Base-by-base conservation (phyloP, 2,888 invertebrate species). In the Machimus atricapillus region DNA sequence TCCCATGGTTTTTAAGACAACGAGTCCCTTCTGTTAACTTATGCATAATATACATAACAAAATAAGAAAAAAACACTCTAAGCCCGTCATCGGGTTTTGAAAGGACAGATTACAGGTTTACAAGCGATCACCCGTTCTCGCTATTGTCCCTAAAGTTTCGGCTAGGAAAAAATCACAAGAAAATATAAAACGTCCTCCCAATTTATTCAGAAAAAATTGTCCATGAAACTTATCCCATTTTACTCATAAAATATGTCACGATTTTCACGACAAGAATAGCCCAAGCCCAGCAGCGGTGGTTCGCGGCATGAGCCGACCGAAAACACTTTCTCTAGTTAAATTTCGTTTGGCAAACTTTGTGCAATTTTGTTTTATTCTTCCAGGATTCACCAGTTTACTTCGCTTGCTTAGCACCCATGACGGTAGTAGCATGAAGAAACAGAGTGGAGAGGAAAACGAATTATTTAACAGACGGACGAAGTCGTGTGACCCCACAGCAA, bases 301-400 rank as follows among this genome's bases (percentile, higher is more conserved):
- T 52, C 52, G 52, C 52, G n/a, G n/a, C 52, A n/a, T n/a, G n/a
- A 52, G 7, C 19, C n/a, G 56, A 9, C 81, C 52, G 56, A 81
- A 81, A 81, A 81, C 56, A 81, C 81, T 81, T 81, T 81, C 81
- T 31, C 56, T 81, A 81, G 81, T 81, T 81, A 81, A 56, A 81
- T 58, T 81, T 81, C n/a, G 81, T 56, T 81, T 56, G 56, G 79
- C 7, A 81, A 81, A 81, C 56, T 81, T 81, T 81, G 34, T 52
- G 8, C 56, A 81, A 34, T 31, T 52, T 81, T 81, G 56, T 81
- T 74, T 27, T 34, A 23, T 73, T 43, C n/a, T 52, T 52, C 52
- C n/a, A 52, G n/a, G n/a, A n/a, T 52, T 52, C 7, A 8, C 52
- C 52, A n/a, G 8, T n/a, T 52, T 52, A 40, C 9, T 40, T 40